Evolutionary conservation across 2,888 invertebrate genomes (phyloP).

Genomic region (Luffia ferchaultella): DNA sequence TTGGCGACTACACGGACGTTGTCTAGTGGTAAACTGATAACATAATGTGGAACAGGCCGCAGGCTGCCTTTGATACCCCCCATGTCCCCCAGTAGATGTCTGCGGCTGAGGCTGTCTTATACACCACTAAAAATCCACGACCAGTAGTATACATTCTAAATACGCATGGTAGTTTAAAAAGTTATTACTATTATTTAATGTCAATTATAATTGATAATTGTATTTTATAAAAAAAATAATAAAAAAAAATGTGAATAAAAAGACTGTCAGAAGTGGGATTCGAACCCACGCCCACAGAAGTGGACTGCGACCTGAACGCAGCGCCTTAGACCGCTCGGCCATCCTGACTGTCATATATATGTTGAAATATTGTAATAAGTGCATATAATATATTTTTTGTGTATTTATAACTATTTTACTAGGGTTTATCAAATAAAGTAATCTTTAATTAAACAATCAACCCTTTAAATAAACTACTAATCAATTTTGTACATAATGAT

Average conservation of each 20-base stretch:
- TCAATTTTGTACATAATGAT: not conserved
- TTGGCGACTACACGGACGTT: too few relatives aligned
- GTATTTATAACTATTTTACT: not conserved
- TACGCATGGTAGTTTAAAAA: too few relatives aligned
- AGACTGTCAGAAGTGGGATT: slow-evolving; percentile 10
- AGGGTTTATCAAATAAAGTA: not conserved
- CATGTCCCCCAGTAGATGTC: too few relatives aligned
- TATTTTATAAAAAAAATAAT: not conserved
- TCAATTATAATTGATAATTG: too few relatives aligned
- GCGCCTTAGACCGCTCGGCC: slow-evolving; percentile 31
- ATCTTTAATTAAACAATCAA: not conserved
- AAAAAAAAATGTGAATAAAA: not conserved
- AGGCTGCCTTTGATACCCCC: too few relatives aligned
- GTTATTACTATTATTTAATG: too few relatives aligned
- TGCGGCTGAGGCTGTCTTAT: too few relatives aligned
- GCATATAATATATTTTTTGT: not conserved
- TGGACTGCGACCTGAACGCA: slow-evolving; percentile 10
- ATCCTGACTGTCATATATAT: slow-evolving; percentile 22
- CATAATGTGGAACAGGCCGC: too few relatives aligned
- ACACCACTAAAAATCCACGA: too few relatives aligned
- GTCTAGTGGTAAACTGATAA: too few relatives aligned
- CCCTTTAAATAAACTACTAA: not conserved
- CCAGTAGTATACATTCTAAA: too few relatives aligned
- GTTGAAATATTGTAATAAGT: slow-evolving; percentile 10
- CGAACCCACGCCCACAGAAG: slow-evolving; percentile 11